A percentile compares a stretch with the other conserved stretches of the same genome.
phyloP scores from a whole-genome alignment of 2,113 vertebrate species.

The Malurus cyaneus region DNA sequence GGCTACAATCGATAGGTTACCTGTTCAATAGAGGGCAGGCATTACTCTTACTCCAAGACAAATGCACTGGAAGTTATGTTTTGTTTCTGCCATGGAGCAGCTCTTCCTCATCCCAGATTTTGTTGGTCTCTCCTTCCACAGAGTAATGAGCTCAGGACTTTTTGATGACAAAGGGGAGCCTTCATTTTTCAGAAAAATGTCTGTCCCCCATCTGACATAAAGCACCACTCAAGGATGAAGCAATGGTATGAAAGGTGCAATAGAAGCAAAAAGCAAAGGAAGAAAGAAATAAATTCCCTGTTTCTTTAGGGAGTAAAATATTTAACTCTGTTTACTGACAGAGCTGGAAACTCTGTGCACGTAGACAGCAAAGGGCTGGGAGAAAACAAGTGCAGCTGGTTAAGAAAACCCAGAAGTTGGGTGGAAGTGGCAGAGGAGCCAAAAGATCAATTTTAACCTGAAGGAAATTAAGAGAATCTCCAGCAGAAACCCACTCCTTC shows the following conservation, averaged over 20 bases:
- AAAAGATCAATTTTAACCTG: background rate
- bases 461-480: background rate
- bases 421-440: background rate
- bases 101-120: background rate
- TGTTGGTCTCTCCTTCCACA: background rate
- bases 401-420: background rate
- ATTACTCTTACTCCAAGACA: background rate
- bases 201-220: background rate
- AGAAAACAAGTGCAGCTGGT: background rate
- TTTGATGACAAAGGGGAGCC: background rate
- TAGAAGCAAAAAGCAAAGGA: background rate
- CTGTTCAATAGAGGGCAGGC: background rate
- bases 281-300: background rate
- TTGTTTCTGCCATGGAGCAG: background rate
- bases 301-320: background rate
- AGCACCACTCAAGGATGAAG: background rate
- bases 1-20: slow-evolving; percentile 17
- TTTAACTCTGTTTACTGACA: background rate
- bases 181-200: background rate
- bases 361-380: background rate
- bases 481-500: background rate
- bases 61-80: background rate
- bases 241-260: background rate
- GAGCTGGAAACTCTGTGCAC: background rate
- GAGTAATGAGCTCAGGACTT: background rate